Evolutionary conservation across 2,888 invertebrate genomes (phyloP), one percentile per base, ranked within the genome.

Genomic region (Tenodera sinensis): DNA sequence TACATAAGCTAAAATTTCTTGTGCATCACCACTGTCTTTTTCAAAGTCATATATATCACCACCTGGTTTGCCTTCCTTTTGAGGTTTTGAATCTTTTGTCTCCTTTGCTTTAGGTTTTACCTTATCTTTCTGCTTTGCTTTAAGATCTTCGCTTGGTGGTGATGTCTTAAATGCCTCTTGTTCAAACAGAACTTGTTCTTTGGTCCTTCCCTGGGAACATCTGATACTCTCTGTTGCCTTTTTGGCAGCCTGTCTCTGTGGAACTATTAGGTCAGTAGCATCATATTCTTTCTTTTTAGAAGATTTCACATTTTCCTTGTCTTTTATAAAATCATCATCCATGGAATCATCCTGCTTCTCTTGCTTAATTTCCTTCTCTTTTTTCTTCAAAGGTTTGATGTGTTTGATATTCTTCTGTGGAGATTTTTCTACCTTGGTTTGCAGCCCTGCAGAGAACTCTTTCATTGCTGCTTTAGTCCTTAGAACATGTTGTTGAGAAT

Each of bases 211-310:
- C 93, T 93, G 94, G 47, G 94, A 93, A 34, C 94, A 92, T 84
- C 94, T 96, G 95, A 98, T 96, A 92, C 97, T 98, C 93, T 98
- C 98, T 1, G 97, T 97, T 0, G 98, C 98, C 92, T 98, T 98
- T 93, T 98, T 98, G 42, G 98, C 98, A 47, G 98, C 98, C 93
- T 98, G 97, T 88, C 98, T 94, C 92, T 98, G 98, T 2, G 98
- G 98, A 83, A 98, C 98, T 91, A 98, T 97, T 88, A 98, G 94
- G 93, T 97, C 97, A 1, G 97, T 96, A n/a, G 97, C 96, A 90
- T 93, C 95, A 94, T 90, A 89, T 87, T 91, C 91, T 85, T 91
- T 91, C 89, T 91, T 91, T 82, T 90, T 91, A 86, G 91, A 90
- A 89, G 90, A 92, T 91, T 94, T 94, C 3, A 93, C 92, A 91